Base-by-base conservation (phyloP, 2,888 invertebrate species). In the Reticulitermes lucifugus region DNA sequence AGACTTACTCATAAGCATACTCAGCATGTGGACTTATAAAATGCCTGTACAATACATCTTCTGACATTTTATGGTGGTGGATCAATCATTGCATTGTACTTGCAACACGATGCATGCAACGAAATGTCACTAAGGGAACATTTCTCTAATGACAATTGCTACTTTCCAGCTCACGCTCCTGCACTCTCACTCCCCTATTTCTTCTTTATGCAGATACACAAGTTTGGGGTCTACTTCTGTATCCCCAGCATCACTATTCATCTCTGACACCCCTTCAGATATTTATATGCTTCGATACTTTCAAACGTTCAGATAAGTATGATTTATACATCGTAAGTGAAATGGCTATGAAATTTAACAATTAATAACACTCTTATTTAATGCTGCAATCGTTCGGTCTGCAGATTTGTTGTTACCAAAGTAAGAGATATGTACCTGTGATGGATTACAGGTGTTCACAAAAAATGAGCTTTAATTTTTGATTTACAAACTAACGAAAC, bases 51-150 rank as follows among this genome's bases (percentile, higher is more conserved):
- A 35, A 55, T 80, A 60, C 22, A 35, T 43, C 29, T 79, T 25
- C 29, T 60, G 80, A 41, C 80, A 41, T 21, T 59, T 80, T 29
- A 80, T 29, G 80, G 25, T 60, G 21, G 60, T 35, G 80, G 80
- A 80, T 80, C 80, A 80, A 80, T 80, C 80, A 80, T 80, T 60
- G 55, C 80, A 59, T 80, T 80, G 80, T 80, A 60, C 59, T 80
- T 60, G 80, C 18, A 80, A 80, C 35, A 60, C 51, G 80, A 60
- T 29, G 59, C 80, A 60, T 80, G 35, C 80, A 60, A 29, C 41
- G 41, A 60, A 51, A 79, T 51, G 43, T 43, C 46, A 22, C 51
- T 18, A 25, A 51, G 80, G 60, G 80, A 80, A 41, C 21, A 35
- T 18, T 73, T 21, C 73, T 41, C 22, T 80, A 80, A 80, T 80